phyloP scores from a whole-genome alignment of 1,140 invertebrate genomes.

The Eumeta japonica region DNA sequence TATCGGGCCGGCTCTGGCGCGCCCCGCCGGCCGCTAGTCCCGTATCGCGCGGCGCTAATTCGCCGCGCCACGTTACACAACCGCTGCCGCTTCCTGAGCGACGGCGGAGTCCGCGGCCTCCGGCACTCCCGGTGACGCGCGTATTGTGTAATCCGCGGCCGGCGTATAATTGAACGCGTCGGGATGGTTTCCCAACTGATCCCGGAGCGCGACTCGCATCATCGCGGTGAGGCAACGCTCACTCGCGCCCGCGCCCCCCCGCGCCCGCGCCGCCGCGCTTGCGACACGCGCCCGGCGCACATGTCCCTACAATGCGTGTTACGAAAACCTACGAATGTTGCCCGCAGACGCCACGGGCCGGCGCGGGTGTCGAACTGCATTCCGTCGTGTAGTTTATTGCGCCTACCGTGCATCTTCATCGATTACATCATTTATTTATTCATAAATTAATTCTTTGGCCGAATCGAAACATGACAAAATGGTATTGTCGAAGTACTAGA shows the following conservation, averaged over 20 bases:
- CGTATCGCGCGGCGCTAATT: not conserved
- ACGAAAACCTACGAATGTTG: constrained; percentile 53
- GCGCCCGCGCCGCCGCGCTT: constrained; percentile 18
- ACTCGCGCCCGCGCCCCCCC: constrained; percentile 8
- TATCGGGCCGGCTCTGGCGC: constrained; percentile 48
- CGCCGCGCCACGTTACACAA: not conserved
- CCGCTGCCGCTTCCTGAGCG: constrained; percentile 10
- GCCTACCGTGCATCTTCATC: constrained; percentile 6
- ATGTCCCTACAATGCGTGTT: constrained; percentile 46
- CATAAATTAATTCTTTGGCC: too few species aligned
- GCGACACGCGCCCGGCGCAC: constrained; percentile 37
- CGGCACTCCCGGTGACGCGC: too few species aligned
- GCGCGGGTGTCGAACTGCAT: constrained; percentile 55
- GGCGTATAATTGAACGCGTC: constrained; percentile 42
- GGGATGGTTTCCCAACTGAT: constrained; percentile 54
- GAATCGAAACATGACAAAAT: too few species aligned
- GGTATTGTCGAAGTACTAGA: too few species aligned
- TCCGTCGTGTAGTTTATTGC: constrained; percentile 42
- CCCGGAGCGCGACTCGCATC: constrained; percentile 41
- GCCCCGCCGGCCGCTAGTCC: constrained; percentile 15
- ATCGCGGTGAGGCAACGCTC: constrained; percentile 42
- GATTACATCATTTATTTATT: too few species aligned
- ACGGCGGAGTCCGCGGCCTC: not conserved
- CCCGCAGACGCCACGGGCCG: constrained; percentile 46
- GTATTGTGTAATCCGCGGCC: not conserved